phyloP scores from a whole-genome alignment of 2,888 invertebrate species.

The Gasteruption jaculator region DNA sequence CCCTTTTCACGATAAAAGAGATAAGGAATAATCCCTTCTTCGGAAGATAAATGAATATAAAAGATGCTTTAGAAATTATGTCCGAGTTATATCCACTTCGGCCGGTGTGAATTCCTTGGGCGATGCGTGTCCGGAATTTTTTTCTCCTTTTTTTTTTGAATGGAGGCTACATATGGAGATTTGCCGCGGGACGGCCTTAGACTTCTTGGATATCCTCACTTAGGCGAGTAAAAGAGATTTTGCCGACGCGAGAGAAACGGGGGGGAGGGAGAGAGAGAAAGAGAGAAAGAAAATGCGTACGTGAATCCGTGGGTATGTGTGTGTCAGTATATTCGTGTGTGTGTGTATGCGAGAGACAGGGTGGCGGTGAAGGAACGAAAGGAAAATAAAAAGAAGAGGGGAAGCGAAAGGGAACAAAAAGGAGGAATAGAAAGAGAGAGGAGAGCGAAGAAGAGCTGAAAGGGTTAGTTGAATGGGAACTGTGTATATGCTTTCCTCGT shows the following conservation, averaged over 20 bases:
- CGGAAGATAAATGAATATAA: too few relatives aligned
- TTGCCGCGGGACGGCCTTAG: slow-evolving; percentile 17
- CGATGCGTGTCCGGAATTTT: slow-evolving; percentile 19
- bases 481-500: slow-evolving; percentile 45
- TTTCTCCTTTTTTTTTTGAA: slow-evolving; percentile 17
- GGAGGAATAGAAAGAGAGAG: slow-evolving; percentile 6
- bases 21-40: too few relatives aligned
- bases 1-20: too few relatives aligned
- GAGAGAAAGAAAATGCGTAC: slow-evolving; percentile 15
- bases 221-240: slow-evolving; percentile 29
- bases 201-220: slow-evolving; percentile 25
- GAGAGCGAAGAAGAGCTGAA: slow-evolving; percentile 30
- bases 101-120: too few relatives aligned
- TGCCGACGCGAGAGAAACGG: slow-evolving; percentile 15
- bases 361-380: slow-evolving; percentile 18
- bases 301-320: too few relatives aligned
- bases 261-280: slow-evolving; percentile 8
- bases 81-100: too few relatives aligned
- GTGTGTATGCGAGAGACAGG: slow-evolving; percentile 18
- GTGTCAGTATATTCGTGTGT: too few relatives aligned
- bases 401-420: slow-evolving; percentile 12
- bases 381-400: slow-evolving; percentile 21
- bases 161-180: slow-evolving; percentile 19
- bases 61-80: too few relatives aligned
- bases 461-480: slow-evolving; percentile 45